These are phyloP conservation scores for Sebastes matsubarae DNA, from an alignment of 2,797 vertebrate species.

Conservation along the genomic window DNA sequence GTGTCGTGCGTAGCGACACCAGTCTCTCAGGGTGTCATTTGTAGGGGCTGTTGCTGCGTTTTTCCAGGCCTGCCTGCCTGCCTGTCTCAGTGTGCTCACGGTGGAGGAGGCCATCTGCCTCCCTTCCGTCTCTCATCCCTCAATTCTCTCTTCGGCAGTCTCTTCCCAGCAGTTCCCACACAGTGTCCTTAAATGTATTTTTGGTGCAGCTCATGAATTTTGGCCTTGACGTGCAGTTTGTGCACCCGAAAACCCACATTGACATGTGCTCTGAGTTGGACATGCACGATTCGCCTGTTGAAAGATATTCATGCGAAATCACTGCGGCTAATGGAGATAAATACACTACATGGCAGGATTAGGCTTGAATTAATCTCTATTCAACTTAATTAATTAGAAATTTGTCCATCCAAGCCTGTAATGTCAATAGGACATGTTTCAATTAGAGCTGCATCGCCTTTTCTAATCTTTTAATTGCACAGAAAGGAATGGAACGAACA, in stretches of 20 bases:
- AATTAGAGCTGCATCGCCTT: constrained; percentile 70
- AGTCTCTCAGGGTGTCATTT: constrained; percentile 78
- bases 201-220: constrained; percentile 63
- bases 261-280: constrained; percentile 26
- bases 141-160: constrained; percentile 62
- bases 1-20: constrained; percentile 61
- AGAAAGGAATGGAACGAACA: constrained; percentile 57
- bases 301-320: constrained; percentile 50
- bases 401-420: constrained; percentile 68
- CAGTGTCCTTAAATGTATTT: constrained; percentile 66
- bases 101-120: constrained; percentile 77
- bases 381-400: constrained; percentile 76
- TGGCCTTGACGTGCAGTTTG: constrained; percentile 37
- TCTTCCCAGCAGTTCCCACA: constrained; percentile 70
- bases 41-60: constrained; percentile 64
- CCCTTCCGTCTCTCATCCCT: constrained; percentile 53
- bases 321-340: constrained; percentile 65
- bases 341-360: constrained; percentile 70
- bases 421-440: constrained; percentile 78
- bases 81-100: constrained; percentile 61
- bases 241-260: constrained; percentile 36
- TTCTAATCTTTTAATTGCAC: constrained; percentile 79
- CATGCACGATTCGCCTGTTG: constrained; percentile 32
- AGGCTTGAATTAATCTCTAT: constrained; percentile 72
- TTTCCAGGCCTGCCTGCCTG: constrained; percentile 58